Percentiles rank a stretch among this genome's conserved stretches.
Evolutionary conservation across 2,113 vertebrate species (phyloP).

Genomic region (Bagarius yarrelli): DNA sequence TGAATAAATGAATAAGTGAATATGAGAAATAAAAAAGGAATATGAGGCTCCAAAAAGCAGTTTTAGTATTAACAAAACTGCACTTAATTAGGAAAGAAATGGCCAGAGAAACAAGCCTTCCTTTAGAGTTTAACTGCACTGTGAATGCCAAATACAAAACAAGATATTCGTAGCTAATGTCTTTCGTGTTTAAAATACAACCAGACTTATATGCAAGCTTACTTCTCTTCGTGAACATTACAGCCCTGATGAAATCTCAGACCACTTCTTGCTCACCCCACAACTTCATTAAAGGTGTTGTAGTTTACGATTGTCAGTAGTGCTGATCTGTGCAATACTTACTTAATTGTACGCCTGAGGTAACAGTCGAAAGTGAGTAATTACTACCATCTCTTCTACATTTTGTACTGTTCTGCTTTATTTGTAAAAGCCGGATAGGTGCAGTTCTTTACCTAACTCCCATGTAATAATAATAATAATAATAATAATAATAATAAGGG

Average conservation of each 20-base stretch:
- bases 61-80: neutral
- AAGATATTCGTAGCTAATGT: neutral
- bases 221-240: neutral
- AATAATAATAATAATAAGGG: no score
- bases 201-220: neutral
- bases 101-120: neutral
- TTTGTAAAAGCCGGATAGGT: neutral
- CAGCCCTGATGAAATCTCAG: neutral
- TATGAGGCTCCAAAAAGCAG: no score
- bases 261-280: neutral
- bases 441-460: neutral
- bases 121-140: neutral
- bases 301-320: neutral
- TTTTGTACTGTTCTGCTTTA: neutral
- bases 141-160: neutral
- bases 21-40: no score
- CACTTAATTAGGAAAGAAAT: neutral
- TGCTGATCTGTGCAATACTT: neutral
- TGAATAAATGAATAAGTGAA: no score
- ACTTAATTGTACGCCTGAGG: neutral
- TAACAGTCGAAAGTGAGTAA: neutral
- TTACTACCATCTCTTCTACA: neutral
- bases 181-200: neutral
- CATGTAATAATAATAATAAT: neutral
- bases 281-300: slow-evolving; percentile 10